Conservation (phyloP, 2,888 invertebrate genomes). For the Orthonychiurus folsomi region DNA sequence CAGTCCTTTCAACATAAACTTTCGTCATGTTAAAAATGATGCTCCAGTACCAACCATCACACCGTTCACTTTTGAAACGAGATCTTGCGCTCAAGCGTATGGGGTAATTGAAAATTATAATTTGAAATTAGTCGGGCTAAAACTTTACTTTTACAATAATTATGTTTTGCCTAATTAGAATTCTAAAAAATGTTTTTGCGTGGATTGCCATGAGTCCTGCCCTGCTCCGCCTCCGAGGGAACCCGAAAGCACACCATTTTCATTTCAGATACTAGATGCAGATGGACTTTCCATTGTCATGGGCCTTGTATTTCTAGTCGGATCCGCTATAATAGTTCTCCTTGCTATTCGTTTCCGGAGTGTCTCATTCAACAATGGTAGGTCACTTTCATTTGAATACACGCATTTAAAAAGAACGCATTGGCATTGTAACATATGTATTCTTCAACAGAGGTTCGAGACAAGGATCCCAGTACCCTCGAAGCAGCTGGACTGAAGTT, state of each 20-base stretch:
- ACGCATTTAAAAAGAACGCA: no score
- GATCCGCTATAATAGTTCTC: not conserved
- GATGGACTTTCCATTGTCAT: no score
- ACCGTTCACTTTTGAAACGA: not conserved
- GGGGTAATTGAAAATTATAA: no score
- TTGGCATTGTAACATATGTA: no score
- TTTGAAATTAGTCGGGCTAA: constrained; percentile 5
- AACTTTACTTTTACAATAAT: constrained; percentile 26
- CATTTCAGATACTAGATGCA: no score
- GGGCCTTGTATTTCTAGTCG: constrained; percentile 25
- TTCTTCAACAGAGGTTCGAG: no score
- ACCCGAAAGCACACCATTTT: no score
- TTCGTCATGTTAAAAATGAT: constrained; percentile 41
- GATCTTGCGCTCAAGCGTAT: not conserved
- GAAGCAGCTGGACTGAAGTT: not conserved
- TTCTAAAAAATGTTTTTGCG: no score
- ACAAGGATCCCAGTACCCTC: not conserved
- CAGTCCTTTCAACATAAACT: constrained; percentile 56
- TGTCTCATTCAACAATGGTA: not conserved
- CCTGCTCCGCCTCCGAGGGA: no score
- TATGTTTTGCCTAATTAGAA: no score
- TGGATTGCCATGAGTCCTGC: constrained; percentile 74
- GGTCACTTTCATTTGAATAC: no score
- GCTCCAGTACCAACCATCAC: constrained; percentile 22
- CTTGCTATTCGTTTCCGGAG: not conserved